Evolutionary conservation across 2,113 vertebrate genomes (phyloP).

Genomic region (Puma concolor): DNA sequence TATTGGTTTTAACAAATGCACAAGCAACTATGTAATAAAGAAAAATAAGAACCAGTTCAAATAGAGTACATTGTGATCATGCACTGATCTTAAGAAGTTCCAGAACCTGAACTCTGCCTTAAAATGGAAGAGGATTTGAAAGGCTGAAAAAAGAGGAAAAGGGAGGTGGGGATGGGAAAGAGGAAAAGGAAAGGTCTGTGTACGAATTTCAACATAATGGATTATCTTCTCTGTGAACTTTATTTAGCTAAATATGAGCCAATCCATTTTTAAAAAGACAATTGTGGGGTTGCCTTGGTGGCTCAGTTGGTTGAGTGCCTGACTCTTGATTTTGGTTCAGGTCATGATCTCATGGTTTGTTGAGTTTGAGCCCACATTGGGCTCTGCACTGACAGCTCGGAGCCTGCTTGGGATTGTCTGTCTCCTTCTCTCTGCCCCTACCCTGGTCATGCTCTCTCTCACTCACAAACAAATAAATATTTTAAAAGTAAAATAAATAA

Average conservation of each 20-base stretch:
- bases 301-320: no score
- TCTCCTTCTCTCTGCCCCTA: no score
- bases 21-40: not conserved
- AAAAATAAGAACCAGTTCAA: not conserved
- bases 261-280: not conserved
- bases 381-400: no score
- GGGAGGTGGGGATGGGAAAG: not conserved
- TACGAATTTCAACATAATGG: not conserved
- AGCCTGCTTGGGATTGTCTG: no score
- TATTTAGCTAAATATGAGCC: not conserved
- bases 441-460: no score
- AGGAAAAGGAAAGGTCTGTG: not conserved
- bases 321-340: no score
- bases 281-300: not conserved
- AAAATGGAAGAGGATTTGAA: not conserved
- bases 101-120: not conserved
- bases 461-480: no score
- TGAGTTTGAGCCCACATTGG: no score
- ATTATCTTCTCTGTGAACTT: not conserved
- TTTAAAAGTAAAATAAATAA: not conserved
- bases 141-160: not conserved
- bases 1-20: slow-evolving; percentile 5
- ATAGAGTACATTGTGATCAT: not conserved
- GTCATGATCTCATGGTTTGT: no score
- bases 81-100: not conserved